phyloP scores from a whole-genome alignment of 2,113 vertebrate genomes.

The Daboia siamensis region DNA sequence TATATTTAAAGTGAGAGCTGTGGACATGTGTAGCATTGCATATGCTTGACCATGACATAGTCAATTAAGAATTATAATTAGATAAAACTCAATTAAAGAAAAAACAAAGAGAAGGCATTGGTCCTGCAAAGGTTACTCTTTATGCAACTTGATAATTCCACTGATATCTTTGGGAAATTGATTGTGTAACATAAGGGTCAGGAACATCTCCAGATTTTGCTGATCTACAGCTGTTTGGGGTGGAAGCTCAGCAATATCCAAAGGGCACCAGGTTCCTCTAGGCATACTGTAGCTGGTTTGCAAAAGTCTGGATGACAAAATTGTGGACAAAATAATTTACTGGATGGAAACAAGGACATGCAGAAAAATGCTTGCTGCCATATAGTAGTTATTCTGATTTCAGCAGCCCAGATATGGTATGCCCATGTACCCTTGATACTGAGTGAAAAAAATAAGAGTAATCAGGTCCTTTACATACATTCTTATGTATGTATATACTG shows the following conservation, averaged over 20 bases:
- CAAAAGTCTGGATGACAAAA: not conserved
- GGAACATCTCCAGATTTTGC: not conserved
- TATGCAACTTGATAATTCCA: not conserved
- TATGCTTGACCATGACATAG: conserved; percentile 54
- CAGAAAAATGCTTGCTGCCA: not conserved
- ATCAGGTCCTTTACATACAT: conserved; percentile 27
- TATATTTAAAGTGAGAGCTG: conserved; percentile 11
- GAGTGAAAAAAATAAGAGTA: not conserved
- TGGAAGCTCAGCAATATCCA: not conserved
- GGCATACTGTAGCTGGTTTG: not conserved
- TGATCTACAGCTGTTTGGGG: not conserved
- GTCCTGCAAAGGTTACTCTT: not conserved
- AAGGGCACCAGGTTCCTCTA: not conserved
- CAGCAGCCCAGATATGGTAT: not conserved
- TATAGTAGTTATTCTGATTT: not conserved
- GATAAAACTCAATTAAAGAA: conserved; percentile 45
- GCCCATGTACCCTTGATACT: not conserved
- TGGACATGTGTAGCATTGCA: conserved; percentile 8
- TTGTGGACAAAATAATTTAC: not conserved
- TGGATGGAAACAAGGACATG: not conserved
- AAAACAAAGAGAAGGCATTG: conserved; percentile 18
- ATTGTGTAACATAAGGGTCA: not conserved
- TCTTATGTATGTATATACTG: conserved; percentile 22
- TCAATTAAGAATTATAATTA: conserved; percentile 47
- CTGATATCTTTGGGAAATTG: not conserved